These are phyloP conservation scores for Lampris incognitus DNA, from an alignment of 2,113 vertebrate genomes.

Conservation along the genomic window DNA sequence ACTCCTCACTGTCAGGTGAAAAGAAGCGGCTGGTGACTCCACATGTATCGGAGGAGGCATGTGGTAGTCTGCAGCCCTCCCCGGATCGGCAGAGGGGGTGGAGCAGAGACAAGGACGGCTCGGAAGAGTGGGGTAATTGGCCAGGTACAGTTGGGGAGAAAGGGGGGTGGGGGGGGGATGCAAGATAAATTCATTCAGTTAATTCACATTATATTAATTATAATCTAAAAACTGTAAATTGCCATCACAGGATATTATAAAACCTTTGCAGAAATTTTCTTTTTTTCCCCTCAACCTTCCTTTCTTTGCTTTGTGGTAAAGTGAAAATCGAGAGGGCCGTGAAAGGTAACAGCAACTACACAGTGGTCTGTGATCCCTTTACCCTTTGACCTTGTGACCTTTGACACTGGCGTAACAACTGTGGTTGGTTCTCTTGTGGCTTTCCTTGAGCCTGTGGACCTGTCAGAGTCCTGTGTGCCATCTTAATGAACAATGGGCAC, in stretches of 20 bases:
- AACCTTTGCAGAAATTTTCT: not conserved
- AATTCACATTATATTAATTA: too few relatives aligned
- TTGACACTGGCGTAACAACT: slow-evolving; percentile 62
- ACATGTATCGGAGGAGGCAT: too few relatives aligned
- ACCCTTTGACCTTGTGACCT: slow-evolving; percentile 65
- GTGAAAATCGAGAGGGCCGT: slow-evolving; percentile 88
- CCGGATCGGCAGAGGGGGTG: too few relatives aligned
- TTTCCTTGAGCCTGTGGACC: slow-evolving; percentile 19
- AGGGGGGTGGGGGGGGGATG: too few relatives aligned
- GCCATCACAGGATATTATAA: not conserved
- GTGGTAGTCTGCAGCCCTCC: too few relatives aligned
- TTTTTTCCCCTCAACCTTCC: slow-evolving; percentile 15
- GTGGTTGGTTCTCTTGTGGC: slow-evolving; percentile 66
- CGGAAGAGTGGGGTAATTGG: too few relatives aligned
- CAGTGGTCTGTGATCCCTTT: slow-evolving; percentile 54
- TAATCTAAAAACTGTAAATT: not conserved
- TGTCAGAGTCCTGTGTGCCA: slow-evolving; percentile 15
- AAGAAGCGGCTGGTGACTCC: too few relatives aligned
- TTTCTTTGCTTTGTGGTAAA: slow-evolving; percentile 68
- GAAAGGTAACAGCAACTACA: slow-evolving; percentile 82
- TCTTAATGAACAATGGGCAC: not conserved
- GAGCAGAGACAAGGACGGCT: too few relatives aligned
- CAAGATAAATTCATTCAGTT: too few relatives aligned
- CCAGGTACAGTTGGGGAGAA: too few relatives aligned
- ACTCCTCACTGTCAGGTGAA: too few relatives aligned